Percentiles rank a stretch among this genome's conserved stretches.
Conservation (phyloP, 2,113 vertebrate genomes). For the Parotia lawesii region DNA sequence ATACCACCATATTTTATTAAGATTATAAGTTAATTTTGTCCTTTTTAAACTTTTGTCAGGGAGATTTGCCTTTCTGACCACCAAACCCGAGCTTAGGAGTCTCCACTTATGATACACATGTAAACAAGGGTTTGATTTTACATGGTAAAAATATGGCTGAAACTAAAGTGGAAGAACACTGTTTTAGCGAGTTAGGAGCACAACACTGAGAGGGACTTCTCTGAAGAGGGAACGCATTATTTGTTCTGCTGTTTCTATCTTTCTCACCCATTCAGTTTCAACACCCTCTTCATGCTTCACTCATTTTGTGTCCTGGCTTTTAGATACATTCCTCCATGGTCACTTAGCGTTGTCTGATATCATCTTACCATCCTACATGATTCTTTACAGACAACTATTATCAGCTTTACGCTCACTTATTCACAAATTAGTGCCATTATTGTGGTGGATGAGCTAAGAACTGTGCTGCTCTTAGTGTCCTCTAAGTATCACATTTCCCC, state of each 20-base stretch:
- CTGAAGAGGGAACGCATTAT: neutral
- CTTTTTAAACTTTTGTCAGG: neutral
- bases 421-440: constrained; percentile 54
- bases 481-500: neutral
- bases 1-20: neutral
- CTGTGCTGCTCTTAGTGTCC: neutral
- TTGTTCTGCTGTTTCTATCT: neutral
- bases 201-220: neutral
- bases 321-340: constrained; percentile 32
- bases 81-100: neutral
- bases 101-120: neutral
- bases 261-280: constrained; percentile 25
- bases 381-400: constrained; percentile 45
- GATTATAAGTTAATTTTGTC: neutral
- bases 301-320: constrained; percentile 5
- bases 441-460: constrained; percentile 42
- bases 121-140: neutral
- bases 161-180: neutral
- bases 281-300: constrained; percentile 26
- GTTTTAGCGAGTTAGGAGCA: neutral
- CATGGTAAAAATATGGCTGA: neutral
- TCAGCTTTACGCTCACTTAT: constrained; percentile 56
- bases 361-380: constrained; percentile 3
- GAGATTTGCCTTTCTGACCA: neutral
- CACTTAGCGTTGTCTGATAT: constrained; percentile 23